Evolutionary conservation across 2,888 invertebrate genomes (phyloP).

Genomic region (Calameuta filiformis): DNA sequence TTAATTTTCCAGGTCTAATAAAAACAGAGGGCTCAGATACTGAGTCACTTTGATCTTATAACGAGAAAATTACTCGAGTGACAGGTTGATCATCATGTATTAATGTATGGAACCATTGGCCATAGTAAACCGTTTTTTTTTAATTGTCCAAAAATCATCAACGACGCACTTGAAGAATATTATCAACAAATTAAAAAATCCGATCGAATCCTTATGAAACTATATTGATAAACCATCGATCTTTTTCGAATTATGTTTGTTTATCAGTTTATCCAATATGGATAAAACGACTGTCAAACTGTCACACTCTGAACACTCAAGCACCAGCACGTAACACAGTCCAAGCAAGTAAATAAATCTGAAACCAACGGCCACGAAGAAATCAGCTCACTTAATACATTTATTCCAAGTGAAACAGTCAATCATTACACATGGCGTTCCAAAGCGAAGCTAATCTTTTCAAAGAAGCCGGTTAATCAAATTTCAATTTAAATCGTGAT

Average conservation of each 20-base stretch:
- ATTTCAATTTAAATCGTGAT: neutral
- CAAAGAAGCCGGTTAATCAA: neutral
- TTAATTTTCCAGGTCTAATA: neutral
- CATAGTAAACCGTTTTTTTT: too few species aligned
- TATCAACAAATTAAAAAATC: neutral
- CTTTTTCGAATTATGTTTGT: neutral
- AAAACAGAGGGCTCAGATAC: neutral
- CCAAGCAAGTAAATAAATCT: neutral
- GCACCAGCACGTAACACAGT: neutral
- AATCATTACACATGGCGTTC: neutral
- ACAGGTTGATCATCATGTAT: neutral
- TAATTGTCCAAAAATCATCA: too few species aligned
- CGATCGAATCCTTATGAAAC: neutral
- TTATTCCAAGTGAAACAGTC: neutral
- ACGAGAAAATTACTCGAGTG: neutral
- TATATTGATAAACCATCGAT: neutral
- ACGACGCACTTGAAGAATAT: too few species aligned
- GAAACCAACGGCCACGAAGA: neutral
- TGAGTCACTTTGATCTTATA: neutral
- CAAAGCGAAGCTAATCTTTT: too few species aligned
- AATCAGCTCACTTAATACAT: neutral
- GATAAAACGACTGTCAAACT: neutral
- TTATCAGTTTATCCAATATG: neutral
- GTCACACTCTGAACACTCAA: neutral
- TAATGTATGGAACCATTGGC: neutral